Percentiles rank a stretch among this genome's conserved stretches.
phyloP scores from a whole-genome alignment of 2,113 vertebrate species.

The Cettia cetti region DNA sequence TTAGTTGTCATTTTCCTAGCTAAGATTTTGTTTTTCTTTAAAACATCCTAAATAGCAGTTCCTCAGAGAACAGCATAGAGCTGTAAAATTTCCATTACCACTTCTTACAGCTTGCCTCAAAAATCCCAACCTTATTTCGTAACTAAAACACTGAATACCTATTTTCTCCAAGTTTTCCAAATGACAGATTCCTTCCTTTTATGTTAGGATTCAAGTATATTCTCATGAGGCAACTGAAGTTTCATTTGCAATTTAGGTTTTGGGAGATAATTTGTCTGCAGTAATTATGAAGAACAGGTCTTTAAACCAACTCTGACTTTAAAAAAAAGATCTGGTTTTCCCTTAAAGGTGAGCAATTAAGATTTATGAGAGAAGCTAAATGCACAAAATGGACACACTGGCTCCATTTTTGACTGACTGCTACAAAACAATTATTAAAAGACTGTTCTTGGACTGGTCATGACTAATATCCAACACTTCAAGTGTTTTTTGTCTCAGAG shows the following conservation, averaged over 20 bases:
- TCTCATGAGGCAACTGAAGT: background rate
- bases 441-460: background rate
- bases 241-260: slow-evolving; percentile 10
- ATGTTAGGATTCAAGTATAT: background rate
- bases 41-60: background rate
- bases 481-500: background rate
- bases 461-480: background rate
- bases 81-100: background rate
- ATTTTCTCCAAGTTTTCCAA: background rate
- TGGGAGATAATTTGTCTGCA: background rate
- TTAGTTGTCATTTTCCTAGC: background rate
- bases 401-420: background rate
- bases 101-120: background rate
- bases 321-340: background rate
- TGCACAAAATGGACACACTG: background rate
- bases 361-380: background rate
- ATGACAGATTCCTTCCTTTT: background rate
- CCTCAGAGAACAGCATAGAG: background rate
- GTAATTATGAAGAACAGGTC: background rate
- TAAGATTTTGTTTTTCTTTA: background rate
- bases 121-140: background rate
- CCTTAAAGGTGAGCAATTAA: background rate
- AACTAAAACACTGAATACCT: background rate
- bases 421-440: background rate
- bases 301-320: background rate